phyloP scores from a whole-genome alignment of 2,888 invertebrate species.

The Drosophila birchii region DNA sequence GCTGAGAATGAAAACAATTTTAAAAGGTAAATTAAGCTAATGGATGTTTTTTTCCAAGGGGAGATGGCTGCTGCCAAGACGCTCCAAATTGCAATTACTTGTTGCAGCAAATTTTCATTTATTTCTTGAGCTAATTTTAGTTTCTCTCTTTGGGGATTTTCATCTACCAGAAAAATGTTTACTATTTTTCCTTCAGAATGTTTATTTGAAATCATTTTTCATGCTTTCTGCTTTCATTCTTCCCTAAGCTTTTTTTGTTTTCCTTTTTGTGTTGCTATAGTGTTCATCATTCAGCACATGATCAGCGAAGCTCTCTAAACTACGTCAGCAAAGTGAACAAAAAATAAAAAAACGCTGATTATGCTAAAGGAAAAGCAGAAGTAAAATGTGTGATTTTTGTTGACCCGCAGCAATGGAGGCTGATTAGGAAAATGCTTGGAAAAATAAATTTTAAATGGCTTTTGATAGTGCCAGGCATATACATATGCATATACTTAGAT shows the following conservation, averaged over 20 bases:
- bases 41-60: slow-evolving; percentile 45
- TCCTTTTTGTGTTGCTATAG: neutral
- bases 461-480: slow-evolving; percentile 19
- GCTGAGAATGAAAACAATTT: slow-evolving; percentile 61
- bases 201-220: slow-evolving; percentile 46
- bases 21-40: slow-evolving; percentile 75
- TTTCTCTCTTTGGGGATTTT: slow-evolving; percentile 13
- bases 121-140: slow-evolving; percentile 47
- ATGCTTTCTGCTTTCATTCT: slow-evolving; percentile 13
- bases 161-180: slow-evolving; percentile 20
- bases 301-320: slow-evolving; percentile 17
- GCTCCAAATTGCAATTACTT: slow-evolving; percentile 57
- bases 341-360: slow-evolving; percentile 24
- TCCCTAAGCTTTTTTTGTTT: neutral
- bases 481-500: neutral
- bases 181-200: slow-evolving; percentile 37
- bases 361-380: slow-evolving; percentile 26
- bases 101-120: slow-evolving; percentile 33
- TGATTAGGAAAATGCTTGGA: slow-evolving; percentile 29
- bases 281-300: slow-evolving; percentile 43
- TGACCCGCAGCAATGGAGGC: slow-evolving; percentile 12
- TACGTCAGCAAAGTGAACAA: slow-evolving; percentile 34
- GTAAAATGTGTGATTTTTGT: slow-evolving; percentile 35
- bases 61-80: slow-evolving; percentile 35
- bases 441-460: slow-evolving; percentile 20